These are phyloP conservation scores for Acanthis flammea DNA, from an alignment of 2,797 vertebrate species.

Conservation along the genomic window DNA sequence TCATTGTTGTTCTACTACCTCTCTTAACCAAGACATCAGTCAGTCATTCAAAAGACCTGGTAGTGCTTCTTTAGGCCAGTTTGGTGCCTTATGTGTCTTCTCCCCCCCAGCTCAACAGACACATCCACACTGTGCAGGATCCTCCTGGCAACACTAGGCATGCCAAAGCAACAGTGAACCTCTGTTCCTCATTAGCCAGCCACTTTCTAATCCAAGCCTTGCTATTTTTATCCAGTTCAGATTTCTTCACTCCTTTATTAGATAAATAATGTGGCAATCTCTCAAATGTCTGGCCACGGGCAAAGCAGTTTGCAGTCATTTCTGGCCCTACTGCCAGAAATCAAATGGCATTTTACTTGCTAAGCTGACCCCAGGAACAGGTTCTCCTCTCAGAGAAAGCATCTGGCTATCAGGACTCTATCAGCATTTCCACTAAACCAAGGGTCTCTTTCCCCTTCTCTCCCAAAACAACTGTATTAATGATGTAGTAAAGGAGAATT, in stretches of 20 bases:
- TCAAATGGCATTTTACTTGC: not conserved
- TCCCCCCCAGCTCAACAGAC: not conserved
- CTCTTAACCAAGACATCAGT: not conserved
- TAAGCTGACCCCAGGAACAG: not conserved
- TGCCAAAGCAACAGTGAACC: conserved; percentile 5
- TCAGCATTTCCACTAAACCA: not conserved
- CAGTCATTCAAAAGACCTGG: not conserved
- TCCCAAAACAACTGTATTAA: not conserved
- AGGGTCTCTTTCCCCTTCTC: not conserved
- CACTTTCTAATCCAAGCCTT: conserved; percentile 29
- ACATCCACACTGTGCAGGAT: not conserved
- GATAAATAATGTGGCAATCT: conserved; percentile 26
- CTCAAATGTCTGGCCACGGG: conserved; percentile 5
- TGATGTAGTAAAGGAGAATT: not conserved
- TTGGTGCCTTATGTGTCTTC: not conserved
- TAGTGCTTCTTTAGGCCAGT: not conserved
- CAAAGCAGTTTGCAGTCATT: not conserved
- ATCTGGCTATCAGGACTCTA: not conserved
- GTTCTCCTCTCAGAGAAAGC: not conserved
- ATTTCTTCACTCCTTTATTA: conserved; percentile 53
- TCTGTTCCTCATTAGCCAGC: conserved; percentile 7
- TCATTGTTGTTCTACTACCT: not conserved
- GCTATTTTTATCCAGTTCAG: conserved; percentile 38
- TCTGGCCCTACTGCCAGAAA: not conserved
- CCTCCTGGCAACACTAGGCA: not conserved